phyloP scores from a whole-genome alignment of 1,140 invertebrate genomes.

The Drosophila simulans region DNA sequence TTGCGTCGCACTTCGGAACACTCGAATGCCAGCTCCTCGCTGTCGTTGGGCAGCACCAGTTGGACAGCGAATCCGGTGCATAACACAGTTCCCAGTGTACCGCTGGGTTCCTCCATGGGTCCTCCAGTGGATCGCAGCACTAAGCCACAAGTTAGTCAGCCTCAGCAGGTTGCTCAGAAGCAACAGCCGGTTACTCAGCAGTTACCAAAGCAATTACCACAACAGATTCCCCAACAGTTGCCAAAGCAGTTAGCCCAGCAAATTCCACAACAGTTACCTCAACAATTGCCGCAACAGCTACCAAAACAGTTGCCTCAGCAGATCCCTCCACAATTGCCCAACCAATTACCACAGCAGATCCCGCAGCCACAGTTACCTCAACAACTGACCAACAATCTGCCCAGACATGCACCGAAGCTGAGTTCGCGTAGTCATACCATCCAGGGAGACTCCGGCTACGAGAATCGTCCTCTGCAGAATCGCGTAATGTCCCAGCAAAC shows the following conservation, averaged over 20 bases:
- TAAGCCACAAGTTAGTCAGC: slow-evolving; percentile 35
- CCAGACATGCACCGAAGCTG: slow-evolving; percentile 24
- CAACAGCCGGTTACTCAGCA: neutral
- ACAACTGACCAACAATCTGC: neutral
- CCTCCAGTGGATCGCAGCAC: slow-evolving; percentile 54
- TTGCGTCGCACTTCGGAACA: slow-evolving; percentile 66
- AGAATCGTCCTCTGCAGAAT: slow-evolving; percentile 41
- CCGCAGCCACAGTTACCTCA: slow-evolving; percentile 7
- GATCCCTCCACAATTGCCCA: neutral
- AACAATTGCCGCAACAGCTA: neutral
- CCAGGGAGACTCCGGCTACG: slow-evolving; percentile 26
- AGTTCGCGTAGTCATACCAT: slow-evolving; percentile 63
- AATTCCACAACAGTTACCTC: neutral
- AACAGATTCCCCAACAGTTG: neutral
- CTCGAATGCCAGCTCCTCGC: slow-evolving; percentile 61
- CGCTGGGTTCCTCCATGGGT: slow-evolving; percentile 1
- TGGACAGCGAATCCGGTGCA: slow-evolving; percentile 80
- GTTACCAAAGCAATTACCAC: neutral
- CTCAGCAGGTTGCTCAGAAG: neutral
- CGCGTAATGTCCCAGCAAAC: slow-evolving; percentile 64
- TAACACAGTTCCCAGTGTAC: slow-evolving; percentile 12
- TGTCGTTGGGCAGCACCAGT: slow-evolving; percentile 62
- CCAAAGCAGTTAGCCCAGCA: neutral
- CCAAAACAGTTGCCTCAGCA: slow-evolving; percentile 1
- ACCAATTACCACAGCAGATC: neutral